These are phyloP conservation scores for Xanthorhoe spadicearia DNA, from an alignment of 2,888 invertebrate species.

Conservation along the genomic window DNA sequence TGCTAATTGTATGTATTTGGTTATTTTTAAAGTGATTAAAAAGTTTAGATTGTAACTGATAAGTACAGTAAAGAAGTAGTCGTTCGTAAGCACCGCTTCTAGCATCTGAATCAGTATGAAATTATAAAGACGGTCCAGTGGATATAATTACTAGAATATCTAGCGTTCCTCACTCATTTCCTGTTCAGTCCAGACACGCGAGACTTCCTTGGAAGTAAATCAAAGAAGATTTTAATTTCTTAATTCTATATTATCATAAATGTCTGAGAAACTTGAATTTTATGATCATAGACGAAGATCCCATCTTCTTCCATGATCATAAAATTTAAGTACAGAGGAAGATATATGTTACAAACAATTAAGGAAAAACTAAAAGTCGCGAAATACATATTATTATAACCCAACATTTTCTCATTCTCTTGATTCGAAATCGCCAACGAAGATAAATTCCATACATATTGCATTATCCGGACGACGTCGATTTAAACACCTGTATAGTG, in stretches of 20 bases:
- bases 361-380: too few relatives aligned
- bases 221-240: conserved; percentile 33
- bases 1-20: too few relatives aligned
- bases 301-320: too few relatives aligned
- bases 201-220: conserved; percentile 35
- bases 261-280: conserved; percentile 10
- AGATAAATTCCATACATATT: conserved; percentile 22
- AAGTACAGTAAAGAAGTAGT: neutral
- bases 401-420: too few relatives aligned
- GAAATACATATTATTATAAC: too few relatives aligned
- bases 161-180: conserved; percentile 40
- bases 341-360: neutral
- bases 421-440: conserved; percentile 9
- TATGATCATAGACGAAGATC: conserved; percentile 1
- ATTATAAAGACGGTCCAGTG: conserved; percentile 37
- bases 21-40: too few relatives aligned
- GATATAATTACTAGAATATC: conserved; percentile 40
- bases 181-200: conserved; percentile 35
- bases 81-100: conserved; percentile 9
- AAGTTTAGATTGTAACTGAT: neutral
- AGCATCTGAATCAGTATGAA: conserved; percentile 32
- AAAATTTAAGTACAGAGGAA: too few relatives aligned
- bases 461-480: conserved; percentile 17
- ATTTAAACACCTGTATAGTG: conserved; percentile 30
- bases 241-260: conserved; percentile 34